phyloP scores from a whole-genome alignment of 2,888 invertebrate species.

The Litoditis marina region DNA sequence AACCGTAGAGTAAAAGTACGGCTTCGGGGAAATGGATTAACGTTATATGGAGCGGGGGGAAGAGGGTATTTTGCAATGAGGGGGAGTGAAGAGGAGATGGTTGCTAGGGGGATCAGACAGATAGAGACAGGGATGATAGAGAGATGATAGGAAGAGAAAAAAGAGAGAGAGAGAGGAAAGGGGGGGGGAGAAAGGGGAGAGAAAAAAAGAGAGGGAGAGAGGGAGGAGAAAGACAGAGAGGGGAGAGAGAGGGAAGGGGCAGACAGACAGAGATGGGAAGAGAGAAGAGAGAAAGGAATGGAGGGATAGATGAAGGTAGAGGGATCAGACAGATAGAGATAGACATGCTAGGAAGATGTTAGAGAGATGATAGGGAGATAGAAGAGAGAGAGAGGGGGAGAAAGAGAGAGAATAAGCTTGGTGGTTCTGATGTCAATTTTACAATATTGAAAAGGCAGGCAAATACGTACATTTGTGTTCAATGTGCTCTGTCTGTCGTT shows the following conservation, averaged over 20 bases:
- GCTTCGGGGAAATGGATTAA: not conserved
- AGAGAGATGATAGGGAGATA: no score
- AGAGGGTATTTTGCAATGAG: not conserved
- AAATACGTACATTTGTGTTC: no score
- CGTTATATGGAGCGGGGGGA: not conserved
- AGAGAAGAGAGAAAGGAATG: not conserved
- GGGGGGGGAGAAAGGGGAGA: no score
- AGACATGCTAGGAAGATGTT: not conserved
- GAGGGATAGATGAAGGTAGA: not conserved
- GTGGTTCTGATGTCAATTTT: no score
- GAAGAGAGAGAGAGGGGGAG: not conserved
- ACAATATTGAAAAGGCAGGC: no score
- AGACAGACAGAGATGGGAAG: no score
- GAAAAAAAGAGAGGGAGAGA: conserved; percentile 11
- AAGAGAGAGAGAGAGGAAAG: no score
- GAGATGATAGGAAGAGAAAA: no score
- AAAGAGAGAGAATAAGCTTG: no score
- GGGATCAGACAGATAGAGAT: not conserved
- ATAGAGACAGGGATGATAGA: not conserved
- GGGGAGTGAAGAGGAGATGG: no score
- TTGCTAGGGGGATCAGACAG: no score
- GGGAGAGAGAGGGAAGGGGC: not conserved
- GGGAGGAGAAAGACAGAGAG: not conserved
- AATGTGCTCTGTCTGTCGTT: no score
- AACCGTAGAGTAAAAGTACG: not conserved